A percentile compares a stretch with the other conserved stretches of the same genome.
Conservation (phyloP, 2,888 invertebrate species). For the Holacanthella duospinosa region DNA sequence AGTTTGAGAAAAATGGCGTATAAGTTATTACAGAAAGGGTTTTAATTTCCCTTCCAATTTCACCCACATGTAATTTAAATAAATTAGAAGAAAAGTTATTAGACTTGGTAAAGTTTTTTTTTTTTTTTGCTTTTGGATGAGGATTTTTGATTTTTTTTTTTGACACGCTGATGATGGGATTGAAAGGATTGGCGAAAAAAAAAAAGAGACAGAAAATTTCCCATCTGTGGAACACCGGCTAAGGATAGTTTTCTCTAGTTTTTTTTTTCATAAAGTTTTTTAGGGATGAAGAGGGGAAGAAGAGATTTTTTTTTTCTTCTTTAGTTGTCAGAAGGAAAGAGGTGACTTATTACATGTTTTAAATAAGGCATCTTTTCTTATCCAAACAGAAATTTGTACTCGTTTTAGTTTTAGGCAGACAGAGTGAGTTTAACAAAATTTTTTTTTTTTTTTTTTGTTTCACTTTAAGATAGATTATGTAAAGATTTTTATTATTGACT, state of each 20-base stretch:
- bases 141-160: neutral
- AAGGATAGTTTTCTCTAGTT: no score
- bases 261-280: no score
- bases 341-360: conserved; percentile 31
- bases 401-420: no score
- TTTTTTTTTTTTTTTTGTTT: no score
- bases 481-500: no score
- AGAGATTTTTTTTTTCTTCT: no score
- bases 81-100: neutral
- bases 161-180: neutral
- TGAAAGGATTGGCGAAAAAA: neutral
- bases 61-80: conserved; percentile 4
- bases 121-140: neutral
- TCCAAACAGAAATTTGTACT: conserved; percentile 32
- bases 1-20: neutral
- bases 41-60: neutral
- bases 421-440: no score
- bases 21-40: neutral
- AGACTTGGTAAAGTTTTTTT: no score
- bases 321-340: conserved; percentile 22
- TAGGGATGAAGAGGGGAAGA: neutral
- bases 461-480: no score
- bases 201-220: neutral
- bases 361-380: conserved; percentile 29
- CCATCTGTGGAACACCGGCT: neutral